A percentile compares a stretch with the other conserved stretches of the same genome.
phyloP scores from a whole-genome alignment of 1,140 invertebrate genomes.

The Melitaea cinxia region DNA sequence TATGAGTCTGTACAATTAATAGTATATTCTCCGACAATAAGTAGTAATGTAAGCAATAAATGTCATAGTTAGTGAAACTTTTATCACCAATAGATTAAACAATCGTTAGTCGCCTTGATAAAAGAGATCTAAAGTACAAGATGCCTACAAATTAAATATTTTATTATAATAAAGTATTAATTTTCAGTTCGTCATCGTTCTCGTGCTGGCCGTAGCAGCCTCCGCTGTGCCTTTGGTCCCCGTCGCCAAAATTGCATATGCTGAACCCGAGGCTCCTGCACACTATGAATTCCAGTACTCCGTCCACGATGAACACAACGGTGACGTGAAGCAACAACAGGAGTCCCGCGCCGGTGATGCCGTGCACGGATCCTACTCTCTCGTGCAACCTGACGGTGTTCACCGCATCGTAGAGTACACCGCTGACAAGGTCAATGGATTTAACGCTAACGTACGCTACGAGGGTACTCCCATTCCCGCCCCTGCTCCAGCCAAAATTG shows the following conservation, averaged over 20 bases:
- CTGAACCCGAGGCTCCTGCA: conserved; percentile 81
- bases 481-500: conserved; percentile 40
- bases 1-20: too few species aligned
- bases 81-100: too few species aligned
- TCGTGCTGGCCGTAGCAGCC: conserved; percentile 56
- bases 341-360: conserved; percentile 81
- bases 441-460: conserved; percentile 65
- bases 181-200: conserved; percentile 60
- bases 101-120: too few species aligned
- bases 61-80: too few species aligned
- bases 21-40: too few species aligned
- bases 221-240: conserved; percentile 49
- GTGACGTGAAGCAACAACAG: conserved; percentile 76
- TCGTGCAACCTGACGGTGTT: conserved; percentile 82
- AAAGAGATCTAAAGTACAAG: too few species aligned
- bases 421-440: conserved; percentile 57
- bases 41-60: too few species aligned
- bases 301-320: conserved; percentile 83
- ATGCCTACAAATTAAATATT: background rate
- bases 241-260: conserved; percentile 53
- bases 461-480: conserved; percentile 52
- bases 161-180: background rate
- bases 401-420: conserved; percentile 85
- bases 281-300: conserved; percentile 87
- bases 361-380: conserved; percentile 83